Evolutionary conservation across 2,888 invertebrate species (phyloP).

Genomic region (Drosophila neotestacea): DNA sequence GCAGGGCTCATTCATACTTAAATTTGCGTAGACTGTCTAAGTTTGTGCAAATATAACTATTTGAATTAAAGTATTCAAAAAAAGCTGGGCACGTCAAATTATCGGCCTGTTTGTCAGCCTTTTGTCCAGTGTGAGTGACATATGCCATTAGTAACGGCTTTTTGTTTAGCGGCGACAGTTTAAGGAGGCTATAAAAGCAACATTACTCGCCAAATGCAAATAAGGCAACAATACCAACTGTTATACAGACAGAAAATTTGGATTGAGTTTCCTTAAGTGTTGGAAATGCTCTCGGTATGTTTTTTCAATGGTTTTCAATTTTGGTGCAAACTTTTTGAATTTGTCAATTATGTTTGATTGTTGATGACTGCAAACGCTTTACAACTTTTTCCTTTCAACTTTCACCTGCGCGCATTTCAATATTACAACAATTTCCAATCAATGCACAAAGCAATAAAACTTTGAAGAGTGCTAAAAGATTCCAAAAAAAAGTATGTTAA

Average conservation of each 20-base stretch:
- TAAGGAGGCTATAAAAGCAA: too few relatives aligned
- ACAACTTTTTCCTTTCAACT: conserved; percentile 33
- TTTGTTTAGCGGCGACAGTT: too few relatives aligned
- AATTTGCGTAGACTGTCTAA: too few relatives aligned
- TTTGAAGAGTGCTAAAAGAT: conserved; percentile 34
- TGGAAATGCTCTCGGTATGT: neutral
- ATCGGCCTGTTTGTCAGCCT: too few relatives aligned
- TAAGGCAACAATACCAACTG: neutral
- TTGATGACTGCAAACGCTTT: conserved; percentile 27
- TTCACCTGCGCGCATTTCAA: conserved; percentile 28
- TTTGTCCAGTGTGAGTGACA: too few relatives aligned
- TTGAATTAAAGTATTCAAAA: too few relatives aligned
- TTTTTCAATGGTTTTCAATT: conserved; percentile 17
- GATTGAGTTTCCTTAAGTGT: neutral
- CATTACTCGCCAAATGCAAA: neutral
- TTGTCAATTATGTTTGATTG: conserved; percentile 55
- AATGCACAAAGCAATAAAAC: conserved; percentile 51
- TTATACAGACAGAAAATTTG: neutral
- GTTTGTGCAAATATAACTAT: too few relatives aligned
- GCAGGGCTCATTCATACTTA: too few relatives aligned
- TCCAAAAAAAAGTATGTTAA: conserved; percentile 10
- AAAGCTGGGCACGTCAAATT: too few relatives aligned
- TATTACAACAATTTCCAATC: conserved; percentile 47
- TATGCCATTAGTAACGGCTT: too few relatives aligned
- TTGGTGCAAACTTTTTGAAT: conserved; percentile 40